phyloP scores from a whole-genome alignment of 2,797 vertebrate species.

The Basileuterus tristriatus region DNA sequence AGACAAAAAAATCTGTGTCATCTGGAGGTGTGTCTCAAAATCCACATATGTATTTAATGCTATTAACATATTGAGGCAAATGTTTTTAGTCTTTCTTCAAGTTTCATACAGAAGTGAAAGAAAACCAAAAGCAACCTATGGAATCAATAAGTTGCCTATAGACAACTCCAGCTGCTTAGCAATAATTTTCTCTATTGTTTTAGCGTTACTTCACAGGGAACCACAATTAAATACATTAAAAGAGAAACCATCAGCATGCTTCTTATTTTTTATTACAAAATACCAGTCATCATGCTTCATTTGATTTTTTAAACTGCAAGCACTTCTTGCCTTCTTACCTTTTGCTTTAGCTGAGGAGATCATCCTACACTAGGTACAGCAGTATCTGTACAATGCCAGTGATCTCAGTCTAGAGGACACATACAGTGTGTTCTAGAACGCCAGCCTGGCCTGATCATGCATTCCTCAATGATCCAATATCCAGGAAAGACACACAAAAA shows the following conservation, averaged over 20 bases:
- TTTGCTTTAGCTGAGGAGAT: neutral
- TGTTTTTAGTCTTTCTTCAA: neutral
- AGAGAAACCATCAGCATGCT: neutral
- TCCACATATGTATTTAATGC: neutral
- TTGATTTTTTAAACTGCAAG: neutral
- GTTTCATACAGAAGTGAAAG: neutral
- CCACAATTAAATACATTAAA: neutral
- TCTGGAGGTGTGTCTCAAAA: neutral
- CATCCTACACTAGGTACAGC: neutral
- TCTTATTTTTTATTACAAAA: neutral
- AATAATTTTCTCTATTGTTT: neutral
- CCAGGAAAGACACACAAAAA: neutral
- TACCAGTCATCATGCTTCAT: neutral
- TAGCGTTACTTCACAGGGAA: neutral
- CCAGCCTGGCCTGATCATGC: neutral
- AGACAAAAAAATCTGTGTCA: neutral
- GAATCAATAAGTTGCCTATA: neutral
- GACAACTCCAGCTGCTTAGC: neutral
- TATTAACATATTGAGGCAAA: accelerated
- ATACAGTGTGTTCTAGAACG: neutral
- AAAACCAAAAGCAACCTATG: accelerated
- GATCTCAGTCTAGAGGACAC: neutral
- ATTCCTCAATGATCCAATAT: neutral
- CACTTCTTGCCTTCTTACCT: neutral
- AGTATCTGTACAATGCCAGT: neutral